Conservation (phyloP, 2,113 vertebrate species). For the Carettochelys insculpta region DNA sequence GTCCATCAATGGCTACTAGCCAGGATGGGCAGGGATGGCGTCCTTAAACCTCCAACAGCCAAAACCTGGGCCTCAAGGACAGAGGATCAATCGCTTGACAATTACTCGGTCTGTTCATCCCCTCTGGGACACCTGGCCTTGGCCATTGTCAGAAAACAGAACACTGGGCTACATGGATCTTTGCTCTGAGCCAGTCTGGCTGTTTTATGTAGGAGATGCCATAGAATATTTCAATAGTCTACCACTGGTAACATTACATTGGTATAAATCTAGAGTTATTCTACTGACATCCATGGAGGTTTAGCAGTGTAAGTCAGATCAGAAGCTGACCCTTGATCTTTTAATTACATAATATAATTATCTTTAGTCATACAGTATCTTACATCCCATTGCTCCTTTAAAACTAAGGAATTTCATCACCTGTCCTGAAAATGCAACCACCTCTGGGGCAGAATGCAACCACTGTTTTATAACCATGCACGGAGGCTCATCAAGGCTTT, state of each 20-base stretch:
- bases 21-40: too few relatives aligned
- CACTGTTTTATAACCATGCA: neutral
- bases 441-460: neutral
- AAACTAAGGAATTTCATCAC: neutral
- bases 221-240: neutral
- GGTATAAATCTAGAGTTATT: neutral
- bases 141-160: too few relatives aligned
- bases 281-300: neutral
- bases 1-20: too few relatives aligned
- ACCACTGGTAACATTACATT: neutral
- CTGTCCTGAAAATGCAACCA: neutral
- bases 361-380: neutral
- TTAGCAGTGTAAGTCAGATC: neutral
- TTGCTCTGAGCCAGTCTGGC: too few relatives aligned
- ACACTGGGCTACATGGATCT: too few relatives aligned
- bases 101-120: too few relatives aligned
- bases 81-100: too few relatives aligned
- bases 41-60: too few relatives aligned
- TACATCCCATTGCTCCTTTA: neutral
- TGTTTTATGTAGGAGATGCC: neutral
- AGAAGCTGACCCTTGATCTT: neutral
- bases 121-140: too few relatives aligned
- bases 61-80: too few relatives aligned
- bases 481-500: neutral
- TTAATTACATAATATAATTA: neutral